A percentile compares a stretch with the other conserved stretches of the same genome.
Evolutionary conservation across 2,888 invertebrate genomes (phyloP).

Genomic region (Pristionchus arcanus): DNA sequence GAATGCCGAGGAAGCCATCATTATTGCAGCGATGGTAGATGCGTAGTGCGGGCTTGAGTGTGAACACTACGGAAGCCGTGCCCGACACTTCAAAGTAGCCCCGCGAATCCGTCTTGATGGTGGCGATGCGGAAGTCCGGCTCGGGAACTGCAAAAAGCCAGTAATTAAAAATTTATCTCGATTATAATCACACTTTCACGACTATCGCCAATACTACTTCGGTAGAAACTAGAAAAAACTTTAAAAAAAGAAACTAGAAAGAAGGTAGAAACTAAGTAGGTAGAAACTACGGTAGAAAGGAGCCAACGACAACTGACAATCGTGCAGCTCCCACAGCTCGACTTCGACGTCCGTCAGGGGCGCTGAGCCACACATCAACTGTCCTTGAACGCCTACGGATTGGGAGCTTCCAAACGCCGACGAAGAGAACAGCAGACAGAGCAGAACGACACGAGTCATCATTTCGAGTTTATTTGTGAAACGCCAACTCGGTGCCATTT

Average conservation of each 20-base stretch:
- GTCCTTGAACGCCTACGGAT: not conserved
- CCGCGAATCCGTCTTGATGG: not conserved
- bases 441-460: not conserved
- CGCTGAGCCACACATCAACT: not conserved
- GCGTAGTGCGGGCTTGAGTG: not conserved
- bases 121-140: not conserved
- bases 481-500: not conserved
- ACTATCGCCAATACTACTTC: too few species aligned
- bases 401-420: not conserved
- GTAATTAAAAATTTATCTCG: not conserved
- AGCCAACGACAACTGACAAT: not conserved
- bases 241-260: too few species aligned
- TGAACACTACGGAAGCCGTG: not conserved
- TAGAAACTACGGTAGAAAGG: too few species aligned
- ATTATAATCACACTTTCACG: too few species aligned
- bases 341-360: not conserved
- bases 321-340: not conserved
- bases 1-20: not conserved
- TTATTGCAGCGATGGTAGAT: not conserved
- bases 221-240: too few species aligned
- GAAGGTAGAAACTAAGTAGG: too few species aligned
- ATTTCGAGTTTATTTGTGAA: not conserved
- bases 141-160: not conserved
- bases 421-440: not conserved
- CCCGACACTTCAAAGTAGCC: not conserved